Conservation (phyloP, 2,888 invertebrate genomes). For the Drosophila setosimentum region DNA sequence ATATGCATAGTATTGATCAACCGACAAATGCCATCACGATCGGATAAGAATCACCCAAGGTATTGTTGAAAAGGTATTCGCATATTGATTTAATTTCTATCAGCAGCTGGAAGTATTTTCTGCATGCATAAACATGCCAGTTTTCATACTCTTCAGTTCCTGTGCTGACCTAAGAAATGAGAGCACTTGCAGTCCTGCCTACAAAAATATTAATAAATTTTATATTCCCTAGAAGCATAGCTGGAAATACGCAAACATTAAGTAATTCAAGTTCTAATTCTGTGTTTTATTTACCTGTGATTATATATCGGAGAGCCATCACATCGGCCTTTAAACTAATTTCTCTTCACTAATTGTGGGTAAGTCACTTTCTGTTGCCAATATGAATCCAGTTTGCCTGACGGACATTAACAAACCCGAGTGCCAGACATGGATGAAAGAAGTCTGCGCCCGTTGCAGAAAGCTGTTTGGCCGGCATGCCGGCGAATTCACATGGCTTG, state of each 20-base stretch:
- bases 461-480: slow-evolving; percentile 29
- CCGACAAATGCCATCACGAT: too few species aligned
- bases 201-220: not conserved
- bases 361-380: slow-evolving; percentile 11
- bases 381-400: slow-evolving; percentile 64
- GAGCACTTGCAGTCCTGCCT: too few species aligned
- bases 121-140: not conserved
- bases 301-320: not conserved
- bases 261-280: not conserved
- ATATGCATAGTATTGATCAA: too few species aligned
- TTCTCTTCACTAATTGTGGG: not conserved
- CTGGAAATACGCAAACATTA: accelerated
- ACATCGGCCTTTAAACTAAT: slow-evolving; percentile 17
- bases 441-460: slow-evolving; percentile 49
- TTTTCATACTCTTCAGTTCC: not conserved
- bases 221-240: not conserved
- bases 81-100: too few species aligned
- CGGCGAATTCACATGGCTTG: slow-evolving; percentile 32
- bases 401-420: slow-evolving; percentile 40
- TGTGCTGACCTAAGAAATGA: not conserved
- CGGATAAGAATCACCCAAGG: too few species aligned
- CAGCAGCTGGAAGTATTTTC: too few species aligned
- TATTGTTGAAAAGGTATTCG: too few species aligned
- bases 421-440: slow-evolving; percentile 65
- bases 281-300: not conserved